Percentiles rank a stretch among this genome's conserved stretches.
These are phyloP conservation scores for Phataginus tricuspis DNA, from an alignment of 2,797 vertebrate species.

Conservation along the genomic window DNA sequence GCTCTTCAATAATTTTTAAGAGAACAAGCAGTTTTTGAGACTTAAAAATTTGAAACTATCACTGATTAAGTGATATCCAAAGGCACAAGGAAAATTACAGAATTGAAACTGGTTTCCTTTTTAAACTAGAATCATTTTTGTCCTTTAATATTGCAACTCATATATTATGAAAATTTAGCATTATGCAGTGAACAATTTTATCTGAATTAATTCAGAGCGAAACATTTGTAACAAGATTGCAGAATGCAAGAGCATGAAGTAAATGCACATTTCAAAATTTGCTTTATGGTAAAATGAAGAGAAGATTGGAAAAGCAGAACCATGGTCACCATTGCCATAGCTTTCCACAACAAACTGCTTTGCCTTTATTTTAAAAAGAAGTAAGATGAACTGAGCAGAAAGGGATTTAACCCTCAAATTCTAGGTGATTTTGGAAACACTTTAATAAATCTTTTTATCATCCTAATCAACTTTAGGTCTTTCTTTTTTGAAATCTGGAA, in stretches of 20 bases:
- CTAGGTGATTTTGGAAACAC: not conserved
- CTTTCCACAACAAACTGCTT: conserved; percentile 31
- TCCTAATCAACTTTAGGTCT: not conserved
- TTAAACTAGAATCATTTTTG: conserved; percentile 59
- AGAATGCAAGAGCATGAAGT: conserved; percentile 34
- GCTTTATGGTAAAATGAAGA: conserved; percentile 4
- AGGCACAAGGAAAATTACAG: conserved; percentile 37
- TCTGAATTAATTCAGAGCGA: conserved; percentile 70
- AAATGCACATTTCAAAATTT: conserved; percentile 35
- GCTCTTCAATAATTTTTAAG: not conserved
- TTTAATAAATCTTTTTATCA: conserved; percentile 34
- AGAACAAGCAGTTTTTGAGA: not conserved
- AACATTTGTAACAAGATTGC: conserved; percentile 55
- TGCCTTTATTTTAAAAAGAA: not conserved
- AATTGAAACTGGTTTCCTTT: conserved; percentile 65
- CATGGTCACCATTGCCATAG: not conserved
- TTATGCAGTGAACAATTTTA: conserved; percentile 64
- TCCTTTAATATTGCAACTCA: conserved; percentile 63
- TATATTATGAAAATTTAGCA: conserved; percentile 69
- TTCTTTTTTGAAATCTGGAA: conserved; percentile 13
- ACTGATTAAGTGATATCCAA: not conserved
- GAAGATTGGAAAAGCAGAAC: conserved; percentile 13
- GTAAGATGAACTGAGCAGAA: conserved; percentile 1
- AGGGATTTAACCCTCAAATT: conserved; percentile 3
- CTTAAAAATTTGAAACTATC: not conserved